phyloP scores from a whole-genome alignment of 2,797 vertebrate species.

The Falco concolor region DNA sequence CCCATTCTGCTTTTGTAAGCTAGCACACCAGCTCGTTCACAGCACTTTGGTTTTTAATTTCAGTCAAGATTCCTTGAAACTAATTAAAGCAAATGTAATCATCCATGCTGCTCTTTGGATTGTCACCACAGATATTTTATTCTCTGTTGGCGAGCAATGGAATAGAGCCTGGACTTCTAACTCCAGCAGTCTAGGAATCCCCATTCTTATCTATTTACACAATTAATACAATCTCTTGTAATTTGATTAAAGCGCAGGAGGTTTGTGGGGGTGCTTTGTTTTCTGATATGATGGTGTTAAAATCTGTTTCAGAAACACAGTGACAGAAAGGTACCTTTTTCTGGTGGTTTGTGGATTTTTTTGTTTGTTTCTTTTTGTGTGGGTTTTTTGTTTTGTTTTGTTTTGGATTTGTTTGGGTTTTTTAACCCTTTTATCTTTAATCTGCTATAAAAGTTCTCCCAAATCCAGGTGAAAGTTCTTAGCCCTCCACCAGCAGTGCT shows the following conservation, averaged over 20 bases:
- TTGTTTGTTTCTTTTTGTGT: neutral
- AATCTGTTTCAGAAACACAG: neutral
- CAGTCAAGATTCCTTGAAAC: constrained; percentile 7
- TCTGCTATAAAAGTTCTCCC: neutral
- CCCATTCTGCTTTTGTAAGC: neutral
- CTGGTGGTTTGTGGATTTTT: neutral
- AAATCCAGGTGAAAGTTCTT: neutral
- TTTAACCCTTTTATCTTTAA: neutral
- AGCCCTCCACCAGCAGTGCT: neutral
- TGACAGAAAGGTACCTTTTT: neutral
- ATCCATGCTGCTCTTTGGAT: neutral
- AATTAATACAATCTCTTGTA: neutral
- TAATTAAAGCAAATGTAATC: constrained; percentile 11
- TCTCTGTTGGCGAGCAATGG: neutral
- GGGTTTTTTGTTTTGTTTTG: accelerated
- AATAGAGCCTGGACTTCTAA: neutral
- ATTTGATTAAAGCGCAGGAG: neutral
- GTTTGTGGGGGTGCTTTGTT: neutral
- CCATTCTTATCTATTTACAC: neutral
- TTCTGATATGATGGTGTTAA: neutral
- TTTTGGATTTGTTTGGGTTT: neutral
- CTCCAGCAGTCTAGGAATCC: neutral
- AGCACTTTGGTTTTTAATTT: neutral
- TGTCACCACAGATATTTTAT: neutral
- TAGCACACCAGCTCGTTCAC: neutral